A percentile compares a stretch with the other conserved stretches of the same genome.
Evolutionary conservation across 1,140 invertebrate genomes (phyloP).

Genomic region (Scylla paramamosain): DNA sequence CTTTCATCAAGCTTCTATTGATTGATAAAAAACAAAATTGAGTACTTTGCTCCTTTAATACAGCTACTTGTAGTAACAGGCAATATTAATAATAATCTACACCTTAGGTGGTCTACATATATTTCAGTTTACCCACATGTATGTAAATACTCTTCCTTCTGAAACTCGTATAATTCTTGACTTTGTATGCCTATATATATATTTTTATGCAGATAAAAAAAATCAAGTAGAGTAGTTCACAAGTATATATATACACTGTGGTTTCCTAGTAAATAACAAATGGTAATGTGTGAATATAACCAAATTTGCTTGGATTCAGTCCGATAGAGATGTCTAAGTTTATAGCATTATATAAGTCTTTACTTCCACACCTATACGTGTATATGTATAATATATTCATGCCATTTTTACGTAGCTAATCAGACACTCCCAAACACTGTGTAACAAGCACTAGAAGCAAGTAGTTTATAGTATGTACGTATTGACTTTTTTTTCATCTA

Average conservation of each 20-base stretch:
- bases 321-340: no score
- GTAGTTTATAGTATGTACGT: not conserved
- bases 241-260: not conserved
- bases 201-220: not conserved
- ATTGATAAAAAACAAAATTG: not conserved
- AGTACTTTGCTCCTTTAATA: constrained; percentile 22
- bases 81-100: not conserved
- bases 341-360: no score
- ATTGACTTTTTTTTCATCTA: not conserved
- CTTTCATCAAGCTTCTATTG: constrained; percentile 34
- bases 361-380: not conserved
- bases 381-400: not conserved
- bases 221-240: not conserved
- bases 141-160: not conserved
- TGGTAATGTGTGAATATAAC: no score
- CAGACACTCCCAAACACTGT: not conserved
- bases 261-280: no score
- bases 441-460: constrained; percentile 38
- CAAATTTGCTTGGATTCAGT: no score
- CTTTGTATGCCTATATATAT: not conserved
- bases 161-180: not conserved
- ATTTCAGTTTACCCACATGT: constrained; percentile 16
- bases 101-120: constrained; percentile 1
- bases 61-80: not conserved
- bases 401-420: not conserved